These are phyloP conservation scores for Aythya baeri DNA, from an alignment of 2,113 vertebrate genomes.

Conservation along the genomic window DNA sequence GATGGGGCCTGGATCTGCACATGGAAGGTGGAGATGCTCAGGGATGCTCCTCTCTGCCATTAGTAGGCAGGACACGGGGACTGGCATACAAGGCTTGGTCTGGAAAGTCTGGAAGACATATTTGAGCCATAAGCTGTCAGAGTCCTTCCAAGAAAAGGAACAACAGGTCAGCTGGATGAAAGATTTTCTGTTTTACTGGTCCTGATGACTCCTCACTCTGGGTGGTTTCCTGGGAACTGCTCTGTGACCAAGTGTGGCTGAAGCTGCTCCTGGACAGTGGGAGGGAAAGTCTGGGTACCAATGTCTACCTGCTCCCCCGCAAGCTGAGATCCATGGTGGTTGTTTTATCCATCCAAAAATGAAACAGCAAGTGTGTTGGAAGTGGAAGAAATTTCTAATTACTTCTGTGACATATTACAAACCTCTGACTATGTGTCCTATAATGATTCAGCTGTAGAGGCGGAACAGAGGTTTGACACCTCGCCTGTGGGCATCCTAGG, in stretches of 20 bases:
- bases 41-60: background rate
- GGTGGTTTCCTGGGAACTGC: background rate
- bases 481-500: background rate
- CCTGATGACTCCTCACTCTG: background rate
- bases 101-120: background rate
- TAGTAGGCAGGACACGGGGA: background rate
- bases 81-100: background rate
- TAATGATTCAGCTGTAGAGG: background rate
- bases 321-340: background rate
- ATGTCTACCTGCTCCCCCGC: background rate
- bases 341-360: background rate
- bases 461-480: background rate
- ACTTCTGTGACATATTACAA: background rate
- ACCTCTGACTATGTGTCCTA: background rate
- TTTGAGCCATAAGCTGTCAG: background rate
- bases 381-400: background rate
- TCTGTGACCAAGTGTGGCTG: background rate
- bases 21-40: background rate
- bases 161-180: background rate
- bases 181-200: background rate
- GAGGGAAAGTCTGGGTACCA: background rate
- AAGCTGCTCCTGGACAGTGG: background rate
- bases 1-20: background rate
- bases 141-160: background rate
- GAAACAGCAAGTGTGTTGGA: background rate